Evolutionary conservation across 1,140 invertebrate species (phyloP), one percentile per base, ranked within the genome.

Genomic region (Drosophila equinoxialis): DNA sequence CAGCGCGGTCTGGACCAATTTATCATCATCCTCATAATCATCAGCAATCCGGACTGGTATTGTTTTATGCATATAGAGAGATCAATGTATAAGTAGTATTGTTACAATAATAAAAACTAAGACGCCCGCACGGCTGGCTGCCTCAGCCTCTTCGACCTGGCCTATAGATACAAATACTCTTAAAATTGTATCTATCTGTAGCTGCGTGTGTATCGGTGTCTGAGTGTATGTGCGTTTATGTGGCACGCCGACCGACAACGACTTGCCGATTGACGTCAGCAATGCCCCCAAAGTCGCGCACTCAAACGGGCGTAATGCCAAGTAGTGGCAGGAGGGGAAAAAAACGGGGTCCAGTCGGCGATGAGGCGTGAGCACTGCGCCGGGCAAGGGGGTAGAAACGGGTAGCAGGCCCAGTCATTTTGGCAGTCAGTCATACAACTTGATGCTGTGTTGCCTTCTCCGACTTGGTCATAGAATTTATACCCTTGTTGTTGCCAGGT

Each of bases 251-350:
- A 78, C 77, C 74, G 86, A 83, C 74, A 81, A 83, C 77, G 83
- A 82, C 77, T 82, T 70, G 68, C 68, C 89, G 66, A 90, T 90
- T 90, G 87, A 90, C 87, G 87, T 90, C 87, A 90, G 87, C 87
- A 90, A 91, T 90, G 87, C 87, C 87, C 87, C 87, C 87, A 90
- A 89, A 90, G 80, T 77, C 74, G 64, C 63, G 55, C 54, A 76
- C 79, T 65, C 59, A 78, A 68, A 77, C 82, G 79, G 83, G 83
- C 82, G 82, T 76, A 83, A 65, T 85, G 82, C 82, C 82, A 82
- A 76, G 65, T 74, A 78, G 17, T 23, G 70, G 82, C 77, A 68
- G 76, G 60, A 63, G 65, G 61, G 41, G 41, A 6, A 4, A 8
- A 51, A 51, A 66, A 55, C 55, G 61, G 65, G 48, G 65, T 45